A percentile compares a stretch with the other conserved stretches of the same genome.
Evolutionary conservation across 2,888 invertebrate species (phyloP).

Genomic region (Podabrus alpinus): DNA sequence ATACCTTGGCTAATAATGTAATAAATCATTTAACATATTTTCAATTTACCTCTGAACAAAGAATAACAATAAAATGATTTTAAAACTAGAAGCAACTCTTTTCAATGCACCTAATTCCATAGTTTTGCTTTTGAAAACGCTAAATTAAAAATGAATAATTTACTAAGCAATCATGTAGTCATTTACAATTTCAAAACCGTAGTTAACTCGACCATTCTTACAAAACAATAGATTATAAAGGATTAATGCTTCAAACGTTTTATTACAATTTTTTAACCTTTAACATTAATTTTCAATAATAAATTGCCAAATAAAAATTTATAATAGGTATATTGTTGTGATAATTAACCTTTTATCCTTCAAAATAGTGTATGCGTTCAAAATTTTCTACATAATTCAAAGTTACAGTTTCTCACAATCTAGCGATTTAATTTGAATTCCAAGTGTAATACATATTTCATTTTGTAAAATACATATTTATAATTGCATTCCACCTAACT

Average conservation of each 20-base stretch:
- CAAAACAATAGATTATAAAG: background rate
- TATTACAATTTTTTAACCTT: background rate
- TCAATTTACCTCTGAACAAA: background rate
- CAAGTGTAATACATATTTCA: background rate
- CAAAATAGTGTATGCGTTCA: background rate
- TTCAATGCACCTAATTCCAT: background rate
- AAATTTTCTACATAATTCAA: background rate
- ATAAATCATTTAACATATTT: background rate
- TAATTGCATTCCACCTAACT: background rate
- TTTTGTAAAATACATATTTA: background rate
- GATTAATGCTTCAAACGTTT: background rate
- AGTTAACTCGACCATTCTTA: background rate
- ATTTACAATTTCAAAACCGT: background rate
- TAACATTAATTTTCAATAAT: background rate
- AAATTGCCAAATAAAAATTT: background rate
- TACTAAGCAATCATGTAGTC: conserved; percentile 1
- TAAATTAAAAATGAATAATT: conserved; percentile 18
- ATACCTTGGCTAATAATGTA: background rate
- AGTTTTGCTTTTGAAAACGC: background rate
- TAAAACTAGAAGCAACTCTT: background rate
- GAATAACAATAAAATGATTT: background rate
- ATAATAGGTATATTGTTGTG: background rate
- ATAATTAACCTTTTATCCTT: background rate
- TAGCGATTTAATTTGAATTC: background rate
- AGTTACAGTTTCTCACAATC: background rate